These are phyloP conservation scores for Xylota segnis DNA, from an alignment of 2,888 invertebrate species.

Conservation along the genomic window DNA sequence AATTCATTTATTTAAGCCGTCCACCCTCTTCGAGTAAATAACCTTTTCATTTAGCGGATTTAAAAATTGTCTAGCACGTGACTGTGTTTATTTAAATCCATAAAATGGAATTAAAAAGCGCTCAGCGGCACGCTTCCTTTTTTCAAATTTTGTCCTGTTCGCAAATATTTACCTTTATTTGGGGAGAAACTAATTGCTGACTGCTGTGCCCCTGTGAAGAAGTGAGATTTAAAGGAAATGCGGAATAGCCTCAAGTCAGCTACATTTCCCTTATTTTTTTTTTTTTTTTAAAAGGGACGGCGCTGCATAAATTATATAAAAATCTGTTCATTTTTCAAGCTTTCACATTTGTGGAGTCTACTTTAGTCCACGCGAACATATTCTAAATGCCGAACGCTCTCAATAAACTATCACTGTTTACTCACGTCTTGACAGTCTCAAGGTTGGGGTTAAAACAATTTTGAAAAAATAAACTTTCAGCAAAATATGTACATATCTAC, in stretches of 20 bases:
- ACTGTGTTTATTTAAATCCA: conserved; percentile 34
- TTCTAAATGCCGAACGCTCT: conserved; percentile 1
- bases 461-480: conserved; percentile 11
- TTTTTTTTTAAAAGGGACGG: not conserved
- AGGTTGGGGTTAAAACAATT: conserved; percentile 30
- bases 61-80: conserved; percentile 37
- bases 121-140: conserved; percentile 15
- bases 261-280: not conserved
- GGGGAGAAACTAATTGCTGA: not conserved
- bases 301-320: not conserved
- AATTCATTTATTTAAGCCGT: not conserved
- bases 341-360: no score
- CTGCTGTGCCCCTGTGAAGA: not conserved
- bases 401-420: conserved; percentile 17
- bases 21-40: not conserved
- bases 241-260: not conserved
- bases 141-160: conserved; percentile 4
- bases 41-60: conserved; percentile 24
- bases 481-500: conserved; percentile 16
- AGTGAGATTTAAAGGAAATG: not conserved
- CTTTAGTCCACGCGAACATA: conserved; percentile 4
- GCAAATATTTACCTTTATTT: conserved; percentile 9
- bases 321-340: not conserved
- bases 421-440: conserved; percentile 9
- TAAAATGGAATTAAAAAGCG: conserved; percentile 17